Percentiles rank a stretch among this genome's conserved stretches.
Evolutionary conservation across 2,113 vertebrate species (phyloP).

Genomic region (Abramis brama): DNA sequence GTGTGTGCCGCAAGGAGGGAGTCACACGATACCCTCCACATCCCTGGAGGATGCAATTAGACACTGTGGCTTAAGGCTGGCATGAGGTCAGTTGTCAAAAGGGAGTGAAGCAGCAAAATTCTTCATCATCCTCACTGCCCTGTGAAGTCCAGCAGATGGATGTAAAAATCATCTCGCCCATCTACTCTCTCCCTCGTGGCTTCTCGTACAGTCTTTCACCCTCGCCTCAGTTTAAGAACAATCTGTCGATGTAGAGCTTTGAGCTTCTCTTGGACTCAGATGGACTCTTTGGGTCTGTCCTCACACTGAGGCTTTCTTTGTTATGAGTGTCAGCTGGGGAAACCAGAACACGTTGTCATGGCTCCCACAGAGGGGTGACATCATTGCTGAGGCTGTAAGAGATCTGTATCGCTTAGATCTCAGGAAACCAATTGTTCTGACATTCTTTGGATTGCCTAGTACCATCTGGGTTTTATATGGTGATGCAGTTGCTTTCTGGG

Average conservation of each 20-base stretch:
- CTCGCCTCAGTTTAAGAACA: not conserved
- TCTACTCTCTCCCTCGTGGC: not conserved
- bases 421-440: slow-evolving; percentile 20
- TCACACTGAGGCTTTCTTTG: not conserved
- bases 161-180: not conserved
- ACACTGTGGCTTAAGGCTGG: slow-evolving; percentile 44
- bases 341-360: not conserved
- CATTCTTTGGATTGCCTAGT: not conserved
- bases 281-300: not conserved
- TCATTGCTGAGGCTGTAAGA: slow-evolving; percentile 2
- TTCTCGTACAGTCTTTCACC: not conserved
- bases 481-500: not conserved
- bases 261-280: not conserved
- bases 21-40: slow-evolving; percentile 61
- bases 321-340: not conserved
- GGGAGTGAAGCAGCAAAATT: not conserved
- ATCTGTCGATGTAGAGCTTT: slow-evolving; percentile 1
- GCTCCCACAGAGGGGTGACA: slow-evolving; percentile 26
- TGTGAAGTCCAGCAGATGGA: slow-evolving; percentile 6
- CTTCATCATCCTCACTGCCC: slow-evolving; percentile 2
- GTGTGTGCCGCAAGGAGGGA: slow-evolving; percentile 11
- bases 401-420: slow-evolving; percentile 18
- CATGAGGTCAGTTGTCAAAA: slow-evolving; percentile 14
- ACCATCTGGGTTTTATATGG: slow-evolving; percentile 12
- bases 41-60: slow-evolving; percentile 69